Evolutionary conservation across 2,113 vertebrate species (phyloP), one percentile per base, ranked within the genome.

Genomic region (Leucosticte australis): DNA sequence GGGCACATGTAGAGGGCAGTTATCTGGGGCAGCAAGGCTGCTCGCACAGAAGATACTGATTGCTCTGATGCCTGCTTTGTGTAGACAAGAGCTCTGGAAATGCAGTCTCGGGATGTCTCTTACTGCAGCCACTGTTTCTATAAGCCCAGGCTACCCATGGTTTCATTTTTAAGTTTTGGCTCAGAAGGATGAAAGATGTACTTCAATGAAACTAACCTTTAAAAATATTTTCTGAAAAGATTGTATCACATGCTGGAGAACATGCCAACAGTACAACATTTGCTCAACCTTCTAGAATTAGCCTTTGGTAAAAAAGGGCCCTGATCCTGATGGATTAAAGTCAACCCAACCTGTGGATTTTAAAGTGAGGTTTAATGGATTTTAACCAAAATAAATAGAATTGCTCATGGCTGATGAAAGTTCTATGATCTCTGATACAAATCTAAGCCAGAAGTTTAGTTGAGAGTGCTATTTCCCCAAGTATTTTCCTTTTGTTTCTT

Each of bases 321-420:
- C 49, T 86, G 60, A 73, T 94, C n/a, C 33, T 83, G 14, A 46
- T 65, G 64, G 31, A 87, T 78, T 60, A 76, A 90, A 89, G 46
- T 84, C 83, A 93, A 50, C 35, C 50, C 26, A 88, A 47, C 42
- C 39, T 90, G 35, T 83, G 63, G 47, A 70, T 90, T 91, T 94
- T 90, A 73, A 65, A 78, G 67, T 56, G 62, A 71, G 28, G 22
- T 57, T 83, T 87, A 71, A 76, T 70, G 52, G 49, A 75, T 90
- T 90, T 92, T 86, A 92, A 87, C 64, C 53, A 90, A 94, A 94
- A 78, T 71, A 92, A 94, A 92, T 78, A 86, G 11, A 86, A 67
- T 52, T 76, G 42, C 53, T 79, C 0, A 0, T 64, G 44, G 21
- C 37, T 87, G 30, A 42, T 74, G 35, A 21, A 91, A 89, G 30